A percentile compares a stretch with the other conserved stretches of the same genome.
Conservation (phyloP, 2,113 vertebrate genomes). For the Philantomba maxwellii region DNA sequence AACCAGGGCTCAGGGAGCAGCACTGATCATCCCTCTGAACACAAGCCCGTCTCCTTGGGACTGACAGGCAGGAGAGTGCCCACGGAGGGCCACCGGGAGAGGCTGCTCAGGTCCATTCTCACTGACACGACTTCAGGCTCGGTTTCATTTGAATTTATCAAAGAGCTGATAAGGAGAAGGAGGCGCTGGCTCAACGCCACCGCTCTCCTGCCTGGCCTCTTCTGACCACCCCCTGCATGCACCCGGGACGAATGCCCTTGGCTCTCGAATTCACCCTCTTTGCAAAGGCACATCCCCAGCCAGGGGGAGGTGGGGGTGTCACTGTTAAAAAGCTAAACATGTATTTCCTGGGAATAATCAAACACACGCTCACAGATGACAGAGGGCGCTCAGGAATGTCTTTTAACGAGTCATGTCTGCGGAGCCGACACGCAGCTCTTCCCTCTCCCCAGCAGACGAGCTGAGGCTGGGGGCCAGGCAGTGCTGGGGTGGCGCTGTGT, state of each 20-base stretch:
- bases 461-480: not conserved
- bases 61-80: not conserved
- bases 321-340: not conserved
- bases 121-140: not conserved
- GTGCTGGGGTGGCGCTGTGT: not conserved
- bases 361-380: not conserved
- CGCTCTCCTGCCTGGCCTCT: not conserved
- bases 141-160: not conserved
- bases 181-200: not conserved
- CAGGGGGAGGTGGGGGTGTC: not conserved
- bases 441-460: not conserved
- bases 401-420: not conserved
- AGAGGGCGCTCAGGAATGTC: not conserved
- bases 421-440: not conserved
- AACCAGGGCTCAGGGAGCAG: not conserved
- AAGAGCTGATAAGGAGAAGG: not conserved
- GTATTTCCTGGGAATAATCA: not conserved
- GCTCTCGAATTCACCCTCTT: not conserved
- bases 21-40: not conserved
- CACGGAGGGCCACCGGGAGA: not conserved
- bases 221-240: not conserved
- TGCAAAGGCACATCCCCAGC: not conserved
- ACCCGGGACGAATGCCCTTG: not conserved
- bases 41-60: accelerated
- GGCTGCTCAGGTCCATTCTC: not conserved